Evolutionary conservation across 2,113 vertebrate genomes (phyloP).

Genomic region (Erythrocercus mccallii): DNA sequence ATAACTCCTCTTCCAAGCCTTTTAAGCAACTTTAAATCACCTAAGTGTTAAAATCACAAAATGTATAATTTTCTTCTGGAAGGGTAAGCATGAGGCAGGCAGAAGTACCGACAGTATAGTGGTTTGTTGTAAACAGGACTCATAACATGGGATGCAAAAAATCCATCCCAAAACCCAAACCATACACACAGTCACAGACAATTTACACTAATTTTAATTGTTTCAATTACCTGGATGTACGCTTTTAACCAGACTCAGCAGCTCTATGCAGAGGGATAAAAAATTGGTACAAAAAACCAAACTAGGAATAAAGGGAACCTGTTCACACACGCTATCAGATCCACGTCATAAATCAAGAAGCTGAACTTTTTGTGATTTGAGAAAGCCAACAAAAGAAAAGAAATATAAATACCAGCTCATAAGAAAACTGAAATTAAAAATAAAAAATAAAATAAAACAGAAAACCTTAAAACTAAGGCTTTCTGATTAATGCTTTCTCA

Average conservation of each 20-base stretch:
- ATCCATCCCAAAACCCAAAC: background rate
- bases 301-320: conserved; percentile 65
- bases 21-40: background rate
- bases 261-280: conserved; percentile 65
- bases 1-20: background rate
- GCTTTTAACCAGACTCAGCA: conserved; percentile 73
- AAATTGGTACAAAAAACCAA: conserved; percentile 61
- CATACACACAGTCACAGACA: conserved; percentile 53
- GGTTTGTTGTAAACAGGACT: conserved; percentile 27
- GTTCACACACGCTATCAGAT: conserved; percentile 58
- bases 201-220: conserved; percentile 40
- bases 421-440: conserved; percentile 18
- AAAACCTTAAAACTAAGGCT: conserved; percentile 44
- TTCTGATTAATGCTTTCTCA: conserved; percentile 65
- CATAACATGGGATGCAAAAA: background rate
- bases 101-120: conserved; percentile 14
- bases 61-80: conserved; percentile 12
- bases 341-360: conserved; percentile 61
- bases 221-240: conserved; percentile 64
- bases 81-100: conserved; percentile 16
- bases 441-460: background rate
- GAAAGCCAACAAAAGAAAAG: background rate
- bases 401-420: conserved; percentile 8
- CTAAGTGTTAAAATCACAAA: background rate
- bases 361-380: conserved; percentile 61